Evolutionary conservation across 1,140 invertebrate genomes (phyloP).

Genomic region (Drosophila punjabiensis): DNA sequence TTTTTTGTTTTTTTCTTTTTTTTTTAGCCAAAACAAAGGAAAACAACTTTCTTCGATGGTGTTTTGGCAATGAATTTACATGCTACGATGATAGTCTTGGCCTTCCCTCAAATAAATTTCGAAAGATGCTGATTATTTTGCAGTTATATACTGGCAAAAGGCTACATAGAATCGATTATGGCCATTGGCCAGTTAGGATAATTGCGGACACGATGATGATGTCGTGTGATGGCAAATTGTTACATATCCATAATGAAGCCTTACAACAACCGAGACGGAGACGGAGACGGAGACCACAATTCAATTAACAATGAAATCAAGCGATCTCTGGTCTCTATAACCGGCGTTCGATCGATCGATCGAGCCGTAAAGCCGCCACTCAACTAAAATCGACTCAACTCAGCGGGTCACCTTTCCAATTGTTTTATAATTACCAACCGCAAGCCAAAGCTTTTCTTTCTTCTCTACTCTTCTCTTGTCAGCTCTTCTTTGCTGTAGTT

Average conservation of each 20-base stretch:
- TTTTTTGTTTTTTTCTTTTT: conserved; percentile 2
- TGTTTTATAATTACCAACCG: conserved; percentile 71
- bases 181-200: conserved; percentile 37
- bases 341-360: conserved; percentile 1
- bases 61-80: conserved; percentile 38
- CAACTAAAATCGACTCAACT: conserved; percentile 32
- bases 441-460: conserved; percentile 44
- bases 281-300: conserved; percentile 25
- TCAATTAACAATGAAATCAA: conserved; percentile 49
- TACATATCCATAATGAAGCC: conserved; percentile 51
- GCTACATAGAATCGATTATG: conserved; percentile 20
- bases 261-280: conserved; percentile 12
- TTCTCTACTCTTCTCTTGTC: background rate
- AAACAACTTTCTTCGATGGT: conserved; percentile 47
- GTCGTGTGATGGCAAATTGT: conserved; percentile 26
- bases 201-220: conserved; percentile 25
- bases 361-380: conserved; percentile 8
- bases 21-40: conserved; percentile 35
- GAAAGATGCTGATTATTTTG: conserved; percentile 1
- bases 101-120: conserved; percentile 1
- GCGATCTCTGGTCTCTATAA: conserved; percentile 24
- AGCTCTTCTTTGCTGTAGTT: conserved; percentile 7
- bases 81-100: background rate
- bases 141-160: conserved; percentile 3
- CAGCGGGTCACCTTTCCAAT: conserved; percentile 70